Evolutionary conservation across 2,888 invertebrate genomes (phyloP), one percentile per base, ranked within the genome.

Genomic region (Psococerastis gibbosa): DNA sequence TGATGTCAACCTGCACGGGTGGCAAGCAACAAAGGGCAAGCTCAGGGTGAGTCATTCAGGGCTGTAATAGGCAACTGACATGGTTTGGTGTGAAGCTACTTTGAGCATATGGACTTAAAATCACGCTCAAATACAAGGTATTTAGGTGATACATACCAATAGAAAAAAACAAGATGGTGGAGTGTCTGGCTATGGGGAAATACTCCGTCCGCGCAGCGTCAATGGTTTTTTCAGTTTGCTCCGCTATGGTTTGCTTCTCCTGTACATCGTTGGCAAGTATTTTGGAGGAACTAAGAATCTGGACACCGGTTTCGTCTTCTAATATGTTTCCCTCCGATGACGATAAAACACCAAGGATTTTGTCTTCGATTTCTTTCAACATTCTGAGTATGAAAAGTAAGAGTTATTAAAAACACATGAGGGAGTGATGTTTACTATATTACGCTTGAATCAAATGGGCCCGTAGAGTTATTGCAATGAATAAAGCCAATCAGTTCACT

Each of bases 231-330:
- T 92, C 92, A 0, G 94, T 94, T 32, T 80, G 73, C 65, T 83
- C 83, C 0, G 91, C 87, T 18, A 84, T 75, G 45, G 78, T 75
- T 63, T 92, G 92, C 60, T 94, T 94, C 49, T 82, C 77, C 53
- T 78, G 78, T 45, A 94, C 92, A 56, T 94, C 92, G 59, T 91
- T 87, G 1, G 91, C 76, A 43, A 91, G 68, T 6, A 73, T 71
- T 63, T 94, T 92, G 0, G 92, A 91, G 0, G 88, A 84, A 56
- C 88, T 89, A 43, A 94, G 64, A 50, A 91, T 73, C 63, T 78
- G 73, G 4, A 92, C 87, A 17, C 88, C 91, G 34, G 80, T 84
- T 61, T 94, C 92, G 57, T 94, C 89, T 60, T 92, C 92, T 43
- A 94, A 63, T 52, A 85, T 79, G 57, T 81, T 82, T 16, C 80